Evolutionary conservation across 1,140 invertebrate species (phyloP).

Genomic region (Drosophila dunni): DNA sequence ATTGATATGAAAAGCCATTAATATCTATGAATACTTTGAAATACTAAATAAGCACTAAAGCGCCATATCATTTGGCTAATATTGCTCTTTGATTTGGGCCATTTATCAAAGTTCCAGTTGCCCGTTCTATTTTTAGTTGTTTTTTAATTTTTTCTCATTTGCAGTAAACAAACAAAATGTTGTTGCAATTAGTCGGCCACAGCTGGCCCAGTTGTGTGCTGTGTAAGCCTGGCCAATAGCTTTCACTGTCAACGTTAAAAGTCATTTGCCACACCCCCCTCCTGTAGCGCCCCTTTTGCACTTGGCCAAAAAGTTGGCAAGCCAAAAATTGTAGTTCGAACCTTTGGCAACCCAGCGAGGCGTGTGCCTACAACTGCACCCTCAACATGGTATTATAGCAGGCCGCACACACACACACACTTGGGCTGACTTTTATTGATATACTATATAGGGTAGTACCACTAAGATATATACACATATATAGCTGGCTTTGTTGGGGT

Average conservation of each 20-base stretch:
- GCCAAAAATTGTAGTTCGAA: constrained; percentile 5
- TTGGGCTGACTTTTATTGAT: constrained; percentile 22
- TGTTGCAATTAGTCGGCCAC: constrained; percentile 66
- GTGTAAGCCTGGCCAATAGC: constrained; percentile 22
- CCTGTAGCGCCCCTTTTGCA: background rate
- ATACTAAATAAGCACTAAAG: constrained; percentile 8
- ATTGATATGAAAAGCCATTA: constrained; percentile 18
- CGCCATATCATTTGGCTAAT: constrained; percentile 38
- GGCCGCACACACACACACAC: constrained; percentile 2
- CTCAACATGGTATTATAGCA: constrained; percentile 38
- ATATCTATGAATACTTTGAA: constrained; percentile 17
- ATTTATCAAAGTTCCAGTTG: constrained; percentile 58
- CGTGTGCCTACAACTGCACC: constrained; percentile 34
- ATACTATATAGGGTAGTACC: constrained; percentile 17
- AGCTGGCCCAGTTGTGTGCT: constrained; percentile 11
- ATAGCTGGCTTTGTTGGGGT: constrained; percentile 7
- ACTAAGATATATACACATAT: constrained; percentile 4
- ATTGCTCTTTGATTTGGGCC: constrained; percentile 28
- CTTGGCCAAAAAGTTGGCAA: constrained; percentile 38
- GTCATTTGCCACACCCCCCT: constrained; percentile 31
- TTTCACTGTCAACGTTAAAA: constrained; percentile 51
- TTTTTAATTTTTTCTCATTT: constrained; percentile 36
- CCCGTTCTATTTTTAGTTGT: constrained; percentile 16
- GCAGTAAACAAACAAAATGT: constrained; percentile 35
- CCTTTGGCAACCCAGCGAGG: constrained; percentile 25